Base-by-base conservation (phyloP, 2,888 invertebrate species). In the Acanthosepion lycidas region DNA sequence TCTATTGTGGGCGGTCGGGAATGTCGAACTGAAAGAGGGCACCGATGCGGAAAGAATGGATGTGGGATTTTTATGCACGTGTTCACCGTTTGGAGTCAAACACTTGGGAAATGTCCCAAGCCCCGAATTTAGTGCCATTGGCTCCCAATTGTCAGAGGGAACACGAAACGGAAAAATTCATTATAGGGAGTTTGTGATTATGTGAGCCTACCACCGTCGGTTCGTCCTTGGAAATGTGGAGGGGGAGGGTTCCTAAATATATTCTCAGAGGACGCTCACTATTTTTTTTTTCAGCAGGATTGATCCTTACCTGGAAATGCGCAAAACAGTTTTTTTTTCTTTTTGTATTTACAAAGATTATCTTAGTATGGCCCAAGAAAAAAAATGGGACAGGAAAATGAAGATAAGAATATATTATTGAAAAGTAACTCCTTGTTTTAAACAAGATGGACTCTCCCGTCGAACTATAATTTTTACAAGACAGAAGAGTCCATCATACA, bases 51-150 rank as follows among this genome's bases (percentile, higher is more conserved):
- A 78, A 78, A 33, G 15, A 78, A 78, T 78, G 15, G 9, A 78
- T n/a, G 78, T 78, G 78, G n/a, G 78, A 78, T n/a, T 78, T 78
- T 78, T 78, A 12, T 78, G 78, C 78, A 78, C 78, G n/a, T 78
- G 78, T 78, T 78, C 78, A 78, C 78, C n/a, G 78, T 78, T 78
- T n/a, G 78, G 23, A 23, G n/a, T n/a, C 12, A 59, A 78, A n/a
- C 78, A 78, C 78, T 78, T 78, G 78, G 78, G 78, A 78, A 78
- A 78, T 78, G 15, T 78, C 78, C 78, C 78, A 78, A n/a, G 78
- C 78, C 12, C n/a, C 78, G 78, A n/a, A 9, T 15, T 78, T n/a
- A n/a, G 78, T 78, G 78, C 78, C 78, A 15, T 12, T n/a, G 15
- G 78, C 12, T 5, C 78, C 78, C n/a, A n/a, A 12, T 12, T n/a